Evolutionary conservation across 2,888 invertebrate species (phyloP), one percentile per base, ranked within the genome.

Genomic region (Corbicula japonica): DNA sequence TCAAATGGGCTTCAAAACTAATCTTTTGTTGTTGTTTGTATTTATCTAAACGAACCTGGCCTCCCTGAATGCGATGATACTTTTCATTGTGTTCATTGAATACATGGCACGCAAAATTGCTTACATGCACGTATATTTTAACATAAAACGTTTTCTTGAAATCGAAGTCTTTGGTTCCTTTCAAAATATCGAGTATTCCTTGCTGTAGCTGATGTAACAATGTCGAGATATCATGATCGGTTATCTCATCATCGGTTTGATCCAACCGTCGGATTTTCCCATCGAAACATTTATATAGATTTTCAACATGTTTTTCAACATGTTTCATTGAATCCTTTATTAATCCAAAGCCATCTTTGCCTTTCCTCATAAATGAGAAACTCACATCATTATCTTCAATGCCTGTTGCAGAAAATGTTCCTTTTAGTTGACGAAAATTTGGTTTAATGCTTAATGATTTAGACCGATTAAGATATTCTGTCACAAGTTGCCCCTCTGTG

Each of bases 11-110:
- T 15, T 54, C 54, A 23, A 54, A 54, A 15, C 30, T 54, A 3
- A 54, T 30, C 32, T 54, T 54, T 54, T 54, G 54, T 30, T 54
- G 54, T 35, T 35, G 1, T 35, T n/a, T 34, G 15, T 38, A 38
- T 23, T 38, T 10, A 8, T 60, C 21, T 18, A 60, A 32, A 60
- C 35, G 8, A 60, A 21, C 38, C 34, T 28, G 35, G 4, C n/a
- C 3, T 15, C 60, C 60, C 18, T 34, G 8, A 21, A 38, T 60
- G 23, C 23, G 34, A 34, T 32, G 23, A 35, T 60, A 60, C 1
- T 35, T 21, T 1, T 60, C 60, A 38, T 60, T 60, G 21, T 60
- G 60, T 15, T 38, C 1, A 3, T 38, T 38, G 23, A 60, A 60
- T 12, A 60, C n/a, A 18, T 15, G 26, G 35, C 23, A 26, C 10